These are phyloP conservation scores for Phorcus lineatus DNA, from an alignment of 2,888 invertebrate genomes.

Conservation along the genomic window DNA sequence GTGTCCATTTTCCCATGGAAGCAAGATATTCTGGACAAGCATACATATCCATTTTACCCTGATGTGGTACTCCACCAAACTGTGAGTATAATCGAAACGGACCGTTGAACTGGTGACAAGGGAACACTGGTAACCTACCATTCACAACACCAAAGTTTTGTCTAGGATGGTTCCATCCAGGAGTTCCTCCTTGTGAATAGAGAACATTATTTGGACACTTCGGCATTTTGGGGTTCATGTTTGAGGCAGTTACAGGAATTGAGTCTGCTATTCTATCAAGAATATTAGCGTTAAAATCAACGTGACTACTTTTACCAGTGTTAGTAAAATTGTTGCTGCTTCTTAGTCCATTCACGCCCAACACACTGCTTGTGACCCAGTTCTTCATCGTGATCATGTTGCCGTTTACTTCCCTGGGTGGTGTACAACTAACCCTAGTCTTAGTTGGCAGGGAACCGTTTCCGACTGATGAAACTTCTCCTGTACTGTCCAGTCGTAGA, in stretches of 20 bases:
- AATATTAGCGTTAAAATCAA: background rate
- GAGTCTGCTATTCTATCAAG: background rate
- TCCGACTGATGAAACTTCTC: conserved; percentile 48
- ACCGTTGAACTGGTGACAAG: background rate
- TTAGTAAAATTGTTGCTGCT: background rate
- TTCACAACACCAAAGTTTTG: background rate
- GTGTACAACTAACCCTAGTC: background rate
- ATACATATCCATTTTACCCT: background rate
- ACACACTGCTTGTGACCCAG: conserved; percentile 4
- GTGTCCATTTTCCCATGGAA: background rate
- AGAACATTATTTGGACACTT: background rate
- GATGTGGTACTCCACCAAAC: background rate
- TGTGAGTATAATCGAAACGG: background rate
- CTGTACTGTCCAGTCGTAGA: conserved; percentile 54
- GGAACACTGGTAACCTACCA: background rate
- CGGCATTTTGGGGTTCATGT: background rate
- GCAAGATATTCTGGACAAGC: background rate
- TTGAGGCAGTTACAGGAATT: background rate
- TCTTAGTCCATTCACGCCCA: background rate
- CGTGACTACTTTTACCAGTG: background rate
- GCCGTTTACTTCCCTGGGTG: background rate
- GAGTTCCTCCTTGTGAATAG: background rate
- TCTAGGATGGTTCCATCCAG: background rate
- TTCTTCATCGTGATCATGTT: conserved; percentile 1
- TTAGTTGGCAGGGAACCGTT: background rate